Conservation (phyloP, 1,140 invertebrate genomes). For the Apis mellifera region DNA sequence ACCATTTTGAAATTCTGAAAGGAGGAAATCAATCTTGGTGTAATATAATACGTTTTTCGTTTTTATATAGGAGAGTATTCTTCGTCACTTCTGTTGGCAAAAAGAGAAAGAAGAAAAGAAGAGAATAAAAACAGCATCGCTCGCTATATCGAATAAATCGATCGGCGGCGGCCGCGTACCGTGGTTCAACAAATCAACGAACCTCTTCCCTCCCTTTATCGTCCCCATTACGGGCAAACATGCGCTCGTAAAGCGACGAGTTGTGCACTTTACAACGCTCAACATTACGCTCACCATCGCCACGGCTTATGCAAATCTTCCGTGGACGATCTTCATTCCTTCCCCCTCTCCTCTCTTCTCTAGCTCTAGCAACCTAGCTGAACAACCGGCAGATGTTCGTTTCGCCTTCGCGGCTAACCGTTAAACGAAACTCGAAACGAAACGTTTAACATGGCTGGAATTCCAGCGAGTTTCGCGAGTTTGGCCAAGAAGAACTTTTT, state of each 20-base stretch:
- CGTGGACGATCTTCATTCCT: slow-evolving; percentile 37
- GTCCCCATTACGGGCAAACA: slow-evolving; percentile 33
- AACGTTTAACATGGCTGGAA: no score
- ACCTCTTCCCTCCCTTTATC: slow-evolving; percentile 30
- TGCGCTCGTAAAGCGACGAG: slow-evolving; percentile 23
- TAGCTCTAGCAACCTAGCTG: not conserved
- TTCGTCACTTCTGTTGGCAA: no score
- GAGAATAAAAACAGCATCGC: not conserved
- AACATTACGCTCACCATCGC: not conserved
- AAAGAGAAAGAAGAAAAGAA: no score
- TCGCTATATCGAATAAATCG: slow-evolving; percentile 31
- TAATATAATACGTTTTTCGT: no score
- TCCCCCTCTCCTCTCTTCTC: not conserved
- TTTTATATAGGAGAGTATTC: no score
- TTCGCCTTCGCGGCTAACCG: no score
- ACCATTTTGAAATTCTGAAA: no score
- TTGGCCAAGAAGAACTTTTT: no score
- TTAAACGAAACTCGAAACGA: no score
- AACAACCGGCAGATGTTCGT: slow-evolving; percentile 20
- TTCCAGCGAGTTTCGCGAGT: not conserved
- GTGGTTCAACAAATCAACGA: slow-evolving; percentile 12
- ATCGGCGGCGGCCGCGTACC: not conserved
- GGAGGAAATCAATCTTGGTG: no score
- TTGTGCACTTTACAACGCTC: slow-evolving; percentile 16
- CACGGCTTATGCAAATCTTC: slow-evolving; percentile 38